A percentile compares a stretch with the other conserved stretches of the same genome.
phyloP scores from a whole-genome alignment of 2,888 invertebrate species.

The Choristoneura rosaceana region DNA sequence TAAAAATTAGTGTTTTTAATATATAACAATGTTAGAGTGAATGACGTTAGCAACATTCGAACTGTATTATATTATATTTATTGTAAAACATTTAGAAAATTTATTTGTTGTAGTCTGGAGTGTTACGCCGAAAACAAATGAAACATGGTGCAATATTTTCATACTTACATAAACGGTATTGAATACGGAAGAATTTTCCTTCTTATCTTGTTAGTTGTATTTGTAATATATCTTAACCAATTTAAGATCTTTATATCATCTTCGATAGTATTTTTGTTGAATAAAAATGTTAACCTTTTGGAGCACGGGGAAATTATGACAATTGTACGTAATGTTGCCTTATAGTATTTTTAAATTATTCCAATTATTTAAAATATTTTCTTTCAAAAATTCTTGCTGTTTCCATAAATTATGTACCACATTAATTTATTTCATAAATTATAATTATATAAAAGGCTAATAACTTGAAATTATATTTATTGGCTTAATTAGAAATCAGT shows the following conservation, averaged over 20 bases:
- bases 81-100: background rate
- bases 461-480: too few species aligned
- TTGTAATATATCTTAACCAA: conserved; percentile 14
- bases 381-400: too few species aligned
- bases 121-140: conserved; percentile 57
- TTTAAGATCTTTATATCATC: conserved; percentile 26
- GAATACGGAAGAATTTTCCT: conserved; percentile 27
- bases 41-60: background rate
- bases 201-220: conserved; percentile 25
- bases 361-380: too few species aligned
- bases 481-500: background rate
- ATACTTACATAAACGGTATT: conserved; percentile 51
- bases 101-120: conserved; percentile 11
- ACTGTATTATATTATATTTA: background rate
- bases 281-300: conserved; percentile 28
- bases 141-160: conserved; percentile 56
- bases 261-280: conserved; percentile 22
- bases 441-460: too few species aligned
- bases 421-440: too few species aligned
- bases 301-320: conserved; percentile 32
- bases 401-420: too few species aligned
- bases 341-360: background rate
- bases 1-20: background rate
- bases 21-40: background rate
- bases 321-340: conserved; percentile 22